phyloP scores from a whole-genome alignment of 1,140 invertebrate genomes.

The Drosophila saltans region DNA sequence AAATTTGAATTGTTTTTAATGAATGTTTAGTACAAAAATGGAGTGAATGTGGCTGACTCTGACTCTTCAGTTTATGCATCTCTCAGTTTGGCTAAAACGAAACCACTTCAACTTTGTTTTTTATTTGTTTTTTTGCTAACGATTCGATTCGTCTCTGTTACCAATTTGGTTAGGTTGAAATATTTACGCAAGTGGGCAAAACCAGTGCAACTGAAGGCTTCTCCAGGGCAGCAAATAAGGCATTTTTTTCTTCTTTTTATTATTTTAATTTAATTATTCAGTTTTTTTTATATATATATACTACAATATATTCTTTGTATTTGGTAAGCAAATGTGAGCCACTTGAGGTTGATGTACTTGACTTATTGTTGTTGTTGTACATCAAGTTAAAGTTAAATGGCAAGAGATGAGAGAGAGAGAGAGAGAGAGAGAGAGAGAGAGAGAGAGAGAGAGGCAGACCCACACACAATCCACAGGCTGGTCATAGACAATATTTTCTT shows the following conservation, averaged over 20 bases:
- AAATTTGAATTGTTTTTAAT: conserved; percentile 55
- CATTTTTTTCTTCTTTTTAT: conserved; percentile 55
- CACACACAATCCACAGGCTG: conserved; percentile 36
- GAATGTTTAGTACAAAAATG: conserved; percentile 49
- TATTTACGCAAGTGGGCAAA: conserved; percentile 58
- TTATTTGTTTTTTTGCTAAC: conserved; percentile 26
- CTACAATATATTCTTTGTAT: conserved; percentile 43
- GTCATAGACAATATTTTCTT: conserved; percentile 44
- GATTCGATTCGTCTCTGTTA: conserved; percentile 34
- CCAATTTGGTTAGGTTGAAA: conserved; percentile 36
- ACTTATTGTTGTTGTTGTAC: conserved; percentile 28
- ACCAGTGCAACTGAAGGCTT: conserved; percentile 67
- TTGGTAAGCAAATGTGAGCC: conserved; percentile 60
- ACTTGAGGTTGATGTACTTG: conserved; percentile 62
- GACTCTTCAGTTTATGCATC: conserved; percentile 51
- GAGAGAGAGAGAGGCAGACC: conserved; percentile 36
- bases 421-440: conserved; percentile 4
- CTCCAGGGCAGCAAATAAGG: conserved; percentile 53
- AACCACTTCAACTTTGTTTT: conserved; percentile 49
- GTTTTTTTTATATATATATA: conserved; percentile 3
- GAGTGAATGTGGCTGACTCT: conserved; percentile 39
- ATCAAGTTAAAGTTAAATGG: too few relatives aligned
- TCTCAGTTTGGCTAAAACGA: conserved; percentile 42
- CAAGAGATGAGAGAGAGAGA: too few relatives aligned
- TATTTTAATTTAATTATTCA: conserved; percentile 49